A percentile compares a stretch with the other conserved stretches of the same genome.
phyloP scores from a whole-genome alignment of 2,113 vertebrate species.

The Sorex araneus region DNA sequence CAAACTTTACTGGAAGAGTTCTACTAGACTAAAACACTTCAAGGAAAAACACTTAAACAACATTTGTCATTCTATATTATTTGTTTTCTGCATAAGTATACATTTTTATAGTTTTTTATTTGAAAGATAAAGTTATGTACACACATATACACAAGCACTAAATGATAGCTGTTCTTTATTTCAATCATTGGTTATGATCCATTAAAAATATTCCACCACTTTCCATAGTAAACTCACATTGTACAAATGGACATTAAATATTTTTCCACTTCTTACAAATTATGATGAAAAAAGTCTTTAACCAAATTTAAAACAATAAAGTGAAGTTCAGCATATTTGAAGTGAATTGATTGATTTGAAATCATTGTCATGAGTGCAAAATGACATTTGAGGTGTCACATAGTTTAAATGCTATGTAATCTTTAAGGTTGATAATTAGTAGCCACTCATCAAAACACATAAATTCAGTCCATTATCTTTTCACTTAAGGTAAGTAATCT shows the following conservation, averaged over 20 bases:
- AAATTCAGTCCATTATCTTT: slow-evolving; percentile 32
- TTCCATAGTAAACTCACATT: slow-evolving; percentile 28
- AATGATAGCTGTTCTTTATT: not conserved
- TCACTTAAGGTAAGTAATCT: slow-evolving; percentile 22
- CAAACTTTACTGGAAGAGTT: slow-evolving; percentile 27
- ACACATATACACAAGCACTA: not conserved
- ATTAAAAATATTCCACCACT: not conserved
- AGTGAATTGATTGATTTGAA: slow-evolving; percentile 32
- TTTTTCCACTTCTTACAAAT: not conserved
- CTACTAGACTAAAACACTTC: not conserved
- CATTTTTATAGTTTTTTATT: slow-evolving; percentile 45
- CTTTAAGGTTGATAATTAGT: not conserved
- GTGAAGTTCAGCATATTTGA: slow-evolving; percentile 15
- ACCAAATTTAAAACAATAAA: slow-evolving; percentile 31
- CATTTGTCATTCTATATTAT: slow-evolving; percentile 29
- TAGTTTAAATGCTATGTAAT: too few relatives aligned
- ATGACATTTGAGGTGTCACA: not conserved
- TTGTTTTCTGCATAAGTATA: not conserved
- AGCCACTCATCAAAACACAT: slow-evolving; percentile 29
- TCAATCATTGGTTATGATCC: slow-evolving; percentile 26
- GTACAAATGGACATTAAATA: slow-evolving; percentile 26
- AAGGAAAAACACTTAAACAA: not conserved
- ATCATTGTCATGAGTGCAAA: slow-evolving; percentile 43
- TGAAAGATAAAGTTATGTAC: not conserved
- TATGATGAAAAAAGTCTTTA: not conserved